A percentile compares a stretch with the other conserved stretches of the same genome.
Conservation (phyloP, 2,113 vertebrate genomes). For the Damaliscus lunatus region DNA sequence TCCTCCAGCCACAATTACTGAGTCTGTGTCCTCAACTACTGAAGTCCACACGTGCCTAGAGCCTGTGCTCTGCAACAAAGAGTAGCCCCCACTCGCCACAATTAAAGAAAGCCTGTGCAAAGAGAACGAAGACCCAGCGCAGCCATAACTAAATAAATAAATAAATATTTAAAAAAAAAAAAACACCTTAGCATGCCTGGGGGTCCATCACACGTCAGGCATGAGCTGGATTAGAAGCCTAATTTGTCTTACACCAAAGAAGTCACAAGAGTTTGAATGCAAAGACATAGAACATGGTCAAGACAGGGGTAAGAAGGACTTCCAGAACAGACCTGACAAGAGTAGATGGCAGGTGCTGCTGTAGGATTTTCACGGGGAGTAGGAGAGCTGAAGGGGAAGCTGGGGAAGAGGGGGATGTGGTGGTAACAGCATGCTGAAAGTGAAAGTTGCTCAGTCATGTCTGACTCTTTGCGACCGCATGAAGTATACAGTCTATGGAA, state of each 20-base stretch:
- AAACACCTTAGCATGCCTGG: not conserved
- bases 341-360: not conserved
- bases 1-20: not conserved
- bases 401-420: too few relatives aligned
- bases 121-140: not conserved
- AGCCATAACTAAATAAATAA: not conserved
- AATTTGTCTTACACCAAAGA: not conserved
- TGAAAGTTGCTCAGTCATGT: not conserved
- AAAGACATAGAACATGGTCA: not conserved
- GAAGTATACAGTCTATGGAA: not conserved
- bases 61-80: not conserved
- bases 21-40: not conserved
- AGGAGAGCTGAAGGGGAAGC: too few relatives aligned
- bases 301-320: not conserved
- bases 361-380: not conserved
- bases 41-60: not conserved
- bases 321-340: not conserved
- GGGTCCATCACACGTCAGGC: not conserved
- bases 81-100: not conserved
- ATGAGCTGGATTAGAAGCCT: not conserved
- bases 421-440: not conserved
- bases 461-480: not conserved
- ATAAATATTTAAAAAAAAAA: not conserved
- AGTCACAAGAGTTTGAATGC: not conserved
- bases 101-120: not conserved